These are phyloP conservation scores for Gila orcuttii DNA, from an alignment of 2,113 vertebrate genomes.

Conservation along the genomic window DNA sequence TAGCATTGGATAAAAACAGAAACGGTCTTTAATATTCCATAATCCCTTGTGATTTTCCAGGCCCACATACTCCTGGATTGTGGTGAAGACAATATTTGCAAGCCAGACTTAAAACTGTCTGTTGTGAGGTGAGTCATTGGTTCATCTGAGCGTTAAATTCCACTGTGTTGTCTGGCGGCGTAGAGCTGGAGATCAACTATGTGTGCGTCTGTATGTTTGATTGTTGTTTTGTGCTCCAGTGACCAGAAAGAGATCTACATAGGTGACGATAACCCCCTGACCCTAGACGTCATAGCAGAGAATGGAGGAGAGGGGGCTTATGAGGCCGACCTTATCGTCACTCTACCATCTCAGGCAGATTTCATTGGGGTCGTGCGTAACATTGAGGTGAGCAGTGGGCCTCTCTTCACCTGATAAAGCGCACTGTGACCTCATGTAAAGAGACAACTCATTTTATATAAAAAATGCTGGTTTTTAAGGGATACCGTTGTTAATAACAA, in stretches of 20 bases:
- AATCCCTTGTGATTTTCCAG: conserved; percentile 64
- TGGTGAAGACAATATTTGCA: conserved; percentile 94
- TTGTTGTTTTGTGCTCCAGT: conserved; percentile 63
- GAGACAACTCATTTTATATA: too few relatives aligned
- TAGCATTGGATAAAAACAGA: not conserved
- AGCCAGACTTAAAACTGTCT: conserved; percentile 86
- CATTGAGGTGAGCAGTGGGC: conserved; percentile 78
- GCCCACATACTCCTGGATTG: conserved; percentile 95
- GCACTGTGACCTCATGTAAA: too few relatives aligned
- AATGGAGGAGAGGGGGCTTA: conserved; percentile 96
- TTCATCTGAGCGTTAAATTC: conserved; percentile 5
- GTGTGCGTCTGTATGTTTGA: not conserved
- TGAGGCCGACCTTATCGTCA: conserved; percentile 90
- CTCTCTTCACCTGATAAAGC: too few relatives aligned
- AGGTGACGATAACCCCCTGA: conserved; percentile 93
- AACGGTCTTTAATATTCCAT: not conserved
- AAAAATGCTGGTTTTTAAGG: too few relatives aligned
- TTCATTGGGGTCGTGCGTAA: conserved; percentile 90
- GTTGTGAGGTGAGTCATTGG: conserved; percentile 81
- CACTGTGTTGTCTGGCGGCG: not conserved
- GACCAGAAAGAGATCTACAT: conserved; percentile 92
- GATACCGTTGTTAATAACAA: too few relatives aligned
- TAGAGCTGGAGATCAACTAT: conserved; percentile 2
- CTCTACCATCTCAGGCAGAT: conserved; percentile 88
- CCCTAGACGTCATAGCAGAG: conserved; percentile 83